These are phyloP conservation scores for Psilopsiagon aymara DNA, from an alignment of 2,113 vertebrate species.

Conservation along the genomic window DNA sequence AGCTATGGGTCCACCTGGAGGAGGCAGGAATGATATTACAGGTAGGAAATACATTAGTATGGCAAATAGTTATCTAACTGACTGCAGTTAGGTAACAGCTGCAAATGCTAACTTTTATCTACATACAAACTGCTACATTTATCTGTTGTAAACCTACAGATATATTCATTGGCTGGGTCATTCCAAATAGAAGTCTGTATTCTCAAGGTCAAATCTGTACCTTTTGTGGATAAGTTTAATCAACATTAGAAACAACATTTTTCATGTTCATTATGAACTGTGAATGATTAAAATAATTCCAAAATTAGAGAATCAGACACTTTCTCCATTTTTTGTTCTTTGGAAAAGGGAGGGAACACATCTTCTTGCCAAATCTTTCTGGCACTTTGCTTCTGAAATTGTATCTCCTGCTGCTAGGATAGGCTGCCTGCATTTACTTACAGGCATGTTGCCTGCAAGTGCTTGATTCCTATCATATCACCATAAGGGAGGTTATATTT, in stretches of 20 bases:
- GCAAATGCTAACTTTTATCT: background rate
- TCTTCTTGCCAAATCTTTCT: background rate
- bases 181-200: background rate
- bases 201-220: background rate
- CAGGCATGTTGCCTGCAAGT: background rate
- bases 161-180: background rate
- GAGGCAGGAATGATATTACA: slow-evolving; percentile 91
- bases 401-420: background rate
- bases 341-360: background rate
- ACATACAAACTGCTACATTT: background rate
- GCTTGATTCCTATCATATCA: background rate
- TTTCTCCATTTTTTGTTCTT: background rate
- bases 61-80: background rate
- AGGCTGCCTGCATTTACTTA: background rate
- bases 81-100: background rate
- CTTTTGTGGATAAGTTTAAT: background rate
- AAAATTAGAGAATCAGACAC: background rate
- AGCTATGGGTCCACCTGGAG: slow-evolving; percentile 94
- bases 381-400: background rate
- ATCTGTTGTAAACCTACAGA: background rate
- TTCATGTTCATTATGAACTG: background rate
- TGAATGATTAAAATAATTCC: background rate
- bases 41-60: slow-evolving; percentile 64
- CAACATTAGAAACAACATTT: background rate
- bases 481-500: background rate